Evolutionary conservation across 1,140 invertebrate species (phyloP).

Genomic region (Bombus soroeensis): DNA sequence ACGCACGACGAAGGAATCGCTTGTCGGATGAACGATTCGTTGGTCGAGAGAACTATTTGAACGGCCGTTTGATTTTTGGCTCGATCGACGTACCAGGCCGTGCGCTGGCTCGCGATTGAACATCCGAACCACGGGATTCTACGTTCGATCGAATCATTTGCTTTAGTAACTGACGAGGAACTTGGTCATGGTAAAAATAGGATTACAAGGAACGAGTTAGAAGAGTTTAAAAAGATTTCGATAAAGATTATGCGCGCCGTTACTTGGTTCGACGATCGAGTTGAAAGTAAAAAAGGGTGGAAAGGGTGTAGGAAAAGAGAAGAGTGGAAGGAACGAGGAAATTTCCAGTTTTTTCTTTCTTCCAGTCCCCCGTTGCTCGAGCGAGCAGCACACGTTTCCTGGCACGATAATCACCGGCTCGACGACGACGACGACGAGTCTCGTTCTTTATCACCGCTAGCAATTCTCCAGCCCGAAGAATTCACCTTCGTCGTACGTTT

Average conservation of each 20-base stretch:
- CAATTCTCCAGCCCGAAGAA: constrained; percentile 10
- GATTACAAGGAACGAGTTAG: not conserved
- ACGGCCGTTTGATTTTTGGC: constrained; percentile 1
- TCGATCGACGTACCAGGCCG: not conserved
- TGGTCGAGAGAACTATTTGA: not conserved
- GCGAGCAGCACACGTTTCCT: not conserved
- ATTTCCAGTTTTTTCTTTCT: not conserved
- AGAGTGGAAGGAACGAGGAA: not conserved
- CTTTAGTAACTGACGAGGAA: not conserved
- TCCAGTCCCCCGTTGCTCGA: constrained; percentile 12
- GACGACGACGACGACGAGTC: constrained; percentile 5
- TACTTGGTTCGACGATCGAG: not conserved
- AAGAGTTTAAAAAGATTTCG: not conserved
- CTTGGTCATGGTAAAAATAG: not conserved
- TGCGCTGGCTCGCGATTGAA: not conserved
- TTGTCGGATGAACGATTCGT: not conserved
- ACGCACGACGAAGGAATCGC: constrained; percentile 24
- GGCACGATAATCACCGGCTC: constrained; percentile 16
- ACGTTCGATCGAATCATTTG: no score
- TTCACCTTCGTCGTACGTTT: constrained; percentile 21
- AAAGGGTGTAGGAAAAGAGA: not conserved
- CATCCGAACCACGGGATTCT: not conserved
- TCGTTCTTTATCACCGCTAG: not conserved
- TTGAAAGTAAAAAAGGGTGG: no score
- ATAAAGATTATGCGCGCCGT: not conserved